Evolutionary conservation across 1,140 invertebrate genomes (phyloP).

Genomic region (Drosophila lacteicornis): DNA sequence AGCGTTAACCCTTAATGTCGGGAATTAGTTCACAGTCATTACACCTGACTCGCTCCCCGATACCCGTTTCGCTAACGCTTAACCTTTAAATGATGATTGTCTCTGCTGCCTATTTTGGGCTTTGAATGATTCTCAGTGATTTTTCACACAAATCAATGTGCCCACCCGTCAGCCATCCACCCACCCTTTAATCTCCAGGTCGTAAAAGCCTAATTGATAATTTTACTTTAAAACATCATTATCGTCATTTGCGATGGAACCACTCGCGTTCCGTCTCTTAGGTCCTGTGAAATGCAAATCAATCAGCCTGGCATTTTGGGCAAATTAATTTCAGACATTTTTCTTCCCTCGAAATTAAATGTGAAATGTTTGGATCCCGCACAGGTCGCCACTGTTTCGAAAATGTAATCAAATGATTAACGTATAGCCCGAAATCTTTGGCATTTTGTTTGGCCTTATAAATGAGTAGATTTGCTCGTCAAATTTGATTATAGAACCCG

Average conservation of each 20-base stretch:
- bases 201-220: slow-evolving; percentile 66
- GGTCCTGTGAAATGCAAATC: slow-evolving; percentile 41
- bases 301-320: slow-evolving; percentile 72
- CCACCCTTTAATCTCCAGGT: background rate
- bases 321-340: slow-evolving; percentile 76
- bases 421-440: slow-evolving; percentile 33
- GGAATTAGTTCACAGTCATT: slow-evolving; percentile 55
- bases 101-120: slow-evolving; percentile 31
- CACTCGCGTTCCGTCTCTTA: slow-evolving; percentile 1
- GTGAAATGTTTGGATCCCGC: slow-evolving; percentile 45
- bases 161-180: background rate
- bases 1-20: slow-evolving; percentile 44
- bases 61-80: slow-evolving; percentile 5
- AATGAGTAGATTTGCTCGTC: slow-evolving; percentile 44
- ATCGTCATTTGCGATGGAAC: slow-evolving; percentile 9
- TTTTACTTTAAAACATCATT: slow-evolving; percentile 34
- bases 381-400: slow-evolving; percentile 30
- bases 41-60: slow-evolving; percentile 50
- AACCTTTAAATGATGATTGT: slow-evolving; percentile 44
- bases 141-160: slow-evolving; percentile 69
- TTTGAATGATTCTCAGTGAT: slow-evolving; percentile 69
- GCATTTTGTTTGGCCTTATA: slow-evolving; percentile 33
- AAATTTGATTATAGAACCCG: slow-evolving; percentile 26
- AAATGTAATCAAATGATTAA: slow-evolving; percentile 77
- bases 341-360: slow-evolving; percentile 52